These are phyloP conservation scores for Scaptomyza flava DNA, from an alignment of 2,888 invertebrate genomes.

Conservation along the genomic window DNA sequence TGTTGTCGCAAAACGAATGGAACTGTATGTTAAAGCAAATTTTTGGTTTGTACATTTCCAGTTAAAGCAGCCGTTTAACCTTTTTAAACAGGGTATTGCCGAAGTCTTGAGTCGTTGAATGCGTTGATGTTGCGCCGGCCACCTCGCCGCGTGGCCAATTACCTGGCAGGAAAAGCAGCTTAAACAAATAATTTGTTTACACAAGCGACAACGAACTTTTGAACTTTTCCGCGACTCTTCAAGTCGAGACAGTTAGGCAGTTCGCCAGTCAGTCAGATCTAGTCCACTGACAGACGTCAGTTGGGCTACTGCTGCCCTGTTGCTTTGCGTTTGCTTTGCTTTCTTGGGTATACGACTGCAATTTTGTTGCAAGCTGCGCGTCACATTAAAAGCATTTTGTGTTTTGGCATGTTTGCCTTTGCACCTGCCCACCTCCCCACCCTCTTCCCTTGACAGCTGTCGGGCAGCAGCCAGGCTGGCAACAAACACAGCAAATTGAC, in stretches of 20 bases:
- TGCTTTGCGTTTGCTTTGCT: constrained; percentile 32
- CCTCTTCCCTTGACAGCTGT: constrained; percentile 64
- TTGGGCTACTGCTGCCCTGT: constrained; percentile 47
- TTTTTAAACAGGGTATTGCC: constrained; percentile 32
- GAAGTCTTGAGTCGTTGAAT: constrained; percentile 15
- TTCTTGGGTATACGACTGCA: constrained; percentile 45
- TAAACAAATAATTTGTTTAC: constrained; percentile 79
- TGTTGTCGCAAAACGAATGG: too few relatives aligned
- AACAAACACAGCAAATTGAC: constrained; percentile 73
- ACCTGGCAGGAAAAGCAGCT: constrained; percentile 60
- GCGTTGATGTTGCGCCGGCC: constrained; percentile 37
- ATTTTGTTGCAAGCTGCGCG: constrained; percentile 71
- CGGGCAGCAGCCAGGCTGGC: constrained; percentile 55
- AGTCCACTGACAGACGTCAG: constrained; percentile 22
- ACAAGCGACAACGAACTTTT: constrained; percentile 78
- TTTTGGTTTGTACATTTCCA: neutral
- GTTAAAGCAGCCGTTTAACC: neutral
- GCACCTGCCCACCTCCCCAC: constrained; percentile 35
- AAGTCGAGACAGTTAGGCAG: constrained; percentile 28
- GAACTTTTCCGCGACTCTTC: constrained; percentile 65
- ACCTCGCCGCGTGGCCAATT: constrained; percentile 72
- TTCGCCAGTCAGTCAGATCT: constrained; percentile 26
- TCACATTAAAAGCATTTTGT: constrained; percentile 77
- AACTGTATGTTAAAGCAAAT: neutral
- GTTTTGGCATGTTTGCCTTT: constrained; percentile 63